Evolutionary conservation across 2,113 vertebrate species (phyloP).

Genomic region (Lepidiolamprologus cunningtoni): DNA sequence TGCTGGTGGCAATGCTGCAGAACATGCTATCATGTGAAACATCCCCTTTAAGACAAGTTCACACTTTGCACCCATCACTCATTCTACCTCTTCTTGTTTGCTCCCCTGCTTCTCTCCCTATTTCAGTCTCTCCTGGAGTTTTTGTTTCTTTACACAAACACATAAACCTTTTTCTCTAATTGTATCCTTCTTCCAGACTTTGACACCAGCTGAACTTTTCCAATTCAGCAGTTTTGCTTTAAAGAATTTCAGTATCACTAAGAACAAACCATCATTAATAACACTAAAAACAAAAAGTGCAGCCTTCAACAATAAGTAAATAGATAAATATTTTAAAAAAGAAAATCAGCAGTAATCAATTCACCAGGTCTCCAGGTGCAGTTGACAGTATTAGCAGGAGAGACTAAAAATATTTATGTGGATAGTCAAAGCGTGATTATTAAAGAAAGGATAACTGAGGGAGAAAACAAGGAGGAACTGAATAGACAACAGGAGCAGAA

Average conservation of each 20-base stretch:
- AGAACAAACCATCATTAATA: slow-evolving; percentile 18
- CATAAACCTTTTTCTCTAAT: not conserved
- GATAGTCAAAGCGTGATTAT: not conserved
- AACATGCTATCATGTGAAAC: slow-evolving; percentile 9
- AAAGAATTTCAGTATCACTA: not conserved
- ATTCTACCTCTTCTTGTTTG: not conserved
- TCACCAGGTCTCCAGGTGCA: not conserved
- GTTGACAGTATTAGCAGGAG: not conserved
- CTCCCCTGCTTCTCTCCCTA: not conserved
- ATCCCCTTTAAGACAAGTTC: slow-evolving; percentile 6
- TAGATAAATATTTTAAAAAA: not conserved
- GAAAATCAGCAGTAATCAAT: slow-evolving; percentile 25
- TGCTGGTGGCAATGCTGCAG: slow-evolving; percentile 12
- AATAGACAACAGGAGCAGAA: slow-evolving; percentile 8
- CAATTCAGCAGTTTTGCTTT: slow-evolving; percentile 43
- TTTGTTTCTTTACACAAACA: not conserved
- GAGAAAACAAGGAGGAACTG: not conserved
- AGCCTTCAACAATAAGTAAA: not conserved
- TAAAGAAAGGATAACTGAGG: not conserved
- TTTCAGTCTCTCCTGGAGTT: not conserved
- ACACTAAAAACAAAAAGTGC: not conserved
- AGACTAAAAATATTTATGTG: not conserved
- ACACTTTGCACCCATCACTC: not conserved
- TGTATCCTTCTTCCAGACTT: not conserved
- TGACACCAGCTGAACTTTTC: slow-evolving; percentile 35